Evolutionary conservation across 2,888 invertebrate species (phyloP), one percentile per base, ranked within the genome.

Genomic region (Pheosia tremula): DNA sequence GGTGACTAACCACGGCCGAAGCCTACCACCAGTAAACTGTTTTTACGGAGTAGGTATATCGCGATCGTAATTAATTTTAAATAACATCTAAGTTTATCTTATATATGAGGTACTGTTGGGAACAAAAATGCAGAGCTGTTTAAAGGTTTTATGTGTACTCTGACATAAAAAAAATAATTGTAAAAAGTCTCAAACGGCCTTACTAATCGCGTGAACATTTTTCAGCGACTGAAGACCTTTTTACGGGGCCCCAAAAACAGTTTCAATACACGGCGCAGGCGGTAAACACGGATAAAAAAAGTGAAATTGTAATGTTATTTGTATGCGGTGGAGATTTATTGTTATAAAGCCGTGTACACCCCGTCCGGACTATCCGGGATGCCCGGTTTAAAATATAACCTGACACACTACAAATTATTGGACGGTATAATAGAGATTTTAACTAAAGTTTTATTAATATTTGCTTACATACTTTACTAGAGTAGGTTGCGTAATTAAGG

Each of bases 241-340:
- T 39, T 6, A 47, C 54, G 56, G 67, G 60, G 50, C 61, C 66
- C 68, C 24, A 50, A 50, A 50, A 56, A 50, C 38, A 38, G 24
- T 62, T 65, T 62, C 58, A 69, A 69, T 69, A 60, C 59, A 37
- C 55, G 59, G 39, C n/a, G 56, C 13, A n/a, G 53, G 57, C 62
- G 9, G 72, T 75, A 70, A 75, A 72, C 71, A 61, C 57, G 36
- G 58, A 72, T 69, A 72, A 62, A 71, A 65, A 64, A 64, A 59
- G 57, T 62, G 60, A 66, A 69, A 64, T 55, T 56, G 64, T 61
- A 56, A 62, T 64, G 64, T 58, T 64, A 62, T 60, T 38, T 53
- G 53, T 53, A 53, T 4, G 5, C 63, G 2, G 0, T 0, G 49
- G 56, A 70, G 68, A 74, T 74, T 74, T 74, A 74, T 72, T n/a